Base-by-base conservation (phyloP, 2,797 vertebrate species). In the Acridotheres tristis region DNA sequence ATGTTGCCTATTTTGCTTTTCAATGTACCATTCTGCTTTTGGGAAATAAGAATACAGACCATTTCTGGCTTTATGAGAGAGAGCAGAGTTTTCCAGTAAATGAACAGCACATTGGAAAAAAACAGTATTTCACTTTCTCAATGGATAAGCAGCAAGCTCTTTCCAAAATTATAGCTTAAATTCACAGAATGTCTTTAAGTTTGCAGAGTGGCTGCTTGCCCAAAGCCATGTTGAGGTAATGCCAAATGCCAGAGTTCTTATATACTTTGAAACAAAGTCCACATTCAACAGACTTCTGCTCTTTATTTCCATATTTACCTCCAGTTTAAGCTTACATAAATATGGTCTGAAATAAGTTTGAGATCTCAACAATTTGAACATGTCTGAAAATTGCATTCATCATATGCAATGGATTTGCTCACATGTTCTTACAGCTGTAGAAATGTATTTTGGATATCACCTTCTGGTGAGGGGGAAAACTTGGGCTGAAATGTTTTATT, bases 91-190 rank as follows among this genome's bases (percentile, higher is more conserved):
- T 97, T 95, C 89, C 92, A 95, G 92, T 48, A 94, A 95, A 95
- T 67, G 88, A 94, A 68, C 55, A 79, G 61, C 69, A 82, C 66
- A 63, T 20, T 93, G 95, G 96, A 96, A 97, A 94, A 98, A 94
- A 89, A 1, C 45, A 95, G 59, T 89, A 79, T 96, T 96, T 75
- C 47, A 42, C 34, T 21, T 94, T 97, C 95, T 94, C 94, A 94
- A 23, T 76, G 94, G 89, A 67, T 89, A 96, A 50, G 38, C 30
- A 96, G 53, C 68, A 88, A 75, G 15, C 11, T 87, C 40, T 93
- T 96, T 97, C 93, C 92, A 95, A 86, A 96, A 83, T 79, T 89
- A 87, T 58, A 74, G 57, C 55, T 95, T 88, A 91, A 79, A 45
- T 91, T 96, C 81, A 66, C 67, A 97, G 59, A 88, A 91, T 80